These are phyloP conservation scores for Mastigias papua DNA, from an alignment of 30 jellyfish, hydroid and myxozoan genomes.

Conservation along the genomic window DNA sequence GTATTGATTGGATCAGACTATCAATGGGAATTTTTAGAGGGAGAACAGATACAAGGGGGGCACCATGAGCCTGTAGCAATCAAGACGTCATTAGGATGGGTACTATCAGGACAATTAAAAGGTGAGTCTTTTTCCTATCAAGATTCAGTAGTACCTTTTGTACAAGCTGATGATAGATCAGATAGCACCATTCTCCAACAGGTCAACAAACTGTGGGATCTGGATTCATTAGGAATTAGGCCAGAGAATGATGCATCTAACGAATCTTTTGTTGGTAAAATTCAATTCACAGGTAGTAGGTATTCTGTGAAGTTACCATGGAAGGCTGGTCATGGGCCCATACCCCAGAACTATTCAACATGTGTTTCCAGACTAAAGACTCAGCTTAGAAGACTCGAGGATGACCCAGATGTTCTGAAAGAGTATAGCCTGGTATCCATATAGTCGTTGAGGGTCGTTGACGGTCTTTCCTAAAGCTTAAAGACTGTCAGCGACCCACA, in stretches of 20 bases:
- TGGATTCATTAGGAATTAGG: constrained; percentile 26
- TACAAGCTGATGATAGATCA: neutral
- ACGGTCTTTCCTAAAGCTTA: no score
- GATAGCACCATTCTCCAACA: neutral
- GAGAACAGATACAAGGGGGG: constrained; percentile 19
- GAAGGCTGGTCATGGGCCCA: constrained; percentile 42
- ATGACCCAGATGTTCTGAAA: constrained; percentile 6
- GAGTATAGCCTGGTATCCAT: no score
- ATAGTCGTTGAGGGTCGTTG: no score
- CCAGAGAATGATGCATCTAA: constrained; percentile 8
- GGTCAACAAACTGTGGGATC: constrained; percentile 41
- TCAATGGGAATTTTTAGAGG: neutral
- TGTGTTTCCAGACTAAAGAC: constrained; percentile 13
- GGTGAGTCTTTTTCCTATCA: neutral
- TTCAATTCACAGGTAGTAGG: constrained; percentile 32
- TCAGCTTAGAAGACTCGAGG: constrained; percentile 10
- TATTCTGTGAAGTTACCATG: constrained; percentile 33
- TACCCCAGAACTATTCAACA: constrained; percentile 2
- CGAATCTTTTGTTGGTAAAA: neutral
- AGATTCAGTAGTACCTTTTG: neutral
- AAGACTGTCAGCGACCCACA: no score
- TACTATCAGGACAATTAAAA: neutral
- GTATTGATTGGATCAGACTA: constrained; percentile 6
- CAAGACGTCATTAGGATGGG: constrained; percentile 15
- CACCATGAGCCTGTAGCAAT: constrained; percentile 29